phyloP scores from a whole-genome alignment of 2,113 vertebrate genomes.

The Spermophilus dauricus region DNA sequence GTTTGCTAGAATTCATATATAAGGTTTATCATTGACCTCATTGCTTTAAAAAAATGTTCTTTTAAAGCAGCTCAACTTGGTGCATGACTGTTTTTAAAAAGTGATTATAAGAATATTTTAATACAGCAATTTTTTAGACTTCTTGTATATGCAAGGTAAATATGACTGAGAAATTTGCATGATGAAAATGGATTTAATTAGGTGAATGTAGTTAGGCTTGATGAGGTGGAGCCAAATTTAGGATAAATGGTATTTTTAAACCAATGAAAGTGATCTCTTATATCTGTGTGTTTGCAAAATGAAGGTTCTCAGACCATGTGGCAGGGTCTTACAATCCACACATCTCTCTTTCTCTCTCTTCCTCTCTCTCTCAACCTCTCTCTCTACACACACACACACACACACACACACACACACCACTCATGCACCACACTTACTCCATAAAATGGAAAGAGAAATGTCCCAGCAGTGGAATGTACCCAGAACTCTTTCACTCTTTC shows the following conservation, averaged over 20 bases:
- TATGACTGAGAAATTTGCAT: constrained; percentile 66
- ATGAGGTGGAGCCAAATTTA: constrained; percentile 73
- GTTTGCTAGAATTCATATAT: constrained; percentile 39
- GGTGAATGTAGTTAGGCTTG: constrained; percentile 71
- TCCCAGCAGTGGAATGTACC: neutral
- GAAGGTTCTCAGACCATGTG: constrained; percentile 29
- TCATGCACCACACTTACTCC: neutral
- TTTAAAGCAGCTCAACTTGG: constrained; percentile 51
- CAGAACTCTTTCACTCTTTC: neutral
- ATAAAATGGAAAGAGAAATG: constrained; percentile 29
- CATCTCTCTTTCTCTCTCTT: neutral
- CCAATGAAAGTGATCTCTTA: constrained; percentile 63
- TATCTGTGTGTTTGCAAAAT: constrained; percentile 69
- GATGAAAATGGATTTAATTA: constrained; percentile 80
- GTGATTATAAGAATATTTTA: constrained; percentile 69
- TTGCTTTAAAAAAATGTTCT: constrained; percentile 66
- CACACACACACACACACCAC: neutral
- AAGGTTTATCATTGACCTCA: constrained; percentile 61
- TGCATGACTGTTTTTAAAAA: constrained; percentile 51
- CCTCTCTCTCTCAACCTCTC: neutral
- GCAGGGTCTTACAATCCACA: constrained; percentile 36
- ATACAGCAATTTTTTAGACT: constrained; percentile 51
- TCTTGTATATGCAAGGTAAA: constrained; percentile 70
- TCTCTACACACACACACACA: neutral
- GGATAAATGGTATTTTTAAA: constrained; percentile 75